Evolutionary conservation across 2,888 invertebrate species (phyloP).

Genomic region (Drosophila cyrtoloma): DNA sequence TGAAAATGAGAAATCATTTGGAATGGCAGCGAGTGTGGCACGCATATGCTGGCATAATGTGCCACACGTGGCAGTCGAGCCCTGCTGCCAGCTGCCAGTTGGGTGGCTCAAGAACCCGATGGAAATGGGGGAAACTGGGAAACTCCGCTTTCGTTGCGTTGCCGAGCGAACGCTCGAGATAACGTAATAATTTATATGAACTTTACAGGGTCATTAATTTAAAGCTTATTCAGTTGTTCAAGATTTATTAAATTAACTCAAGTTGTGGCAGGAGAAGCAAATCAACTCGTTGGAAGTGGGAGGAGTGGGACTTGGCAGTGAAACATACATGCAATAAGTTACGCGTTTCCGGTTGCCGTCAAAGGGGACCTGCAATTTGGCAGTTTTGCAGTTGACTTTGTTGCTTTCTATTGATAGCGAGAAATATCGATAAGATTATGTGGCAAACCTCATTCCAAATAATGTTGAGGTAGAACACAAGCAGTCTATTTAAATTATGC

Average conservation of each 20-base stretch:
- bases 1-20: conserved; percentile 78
- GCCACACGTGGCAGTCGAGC: conserved; percentile 53
- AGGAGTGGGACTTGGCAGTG: background rate
- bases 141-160: conserved; percentile 24
- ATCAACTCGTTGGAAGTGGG: background rate
- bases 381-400: conserved; percentile 7
- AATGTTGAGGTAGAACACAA: background rate
- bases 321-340: conserved; percentile 34
- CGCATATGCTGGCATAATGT: conserved; percentile 68
- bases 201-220: conserved; percentile 84
- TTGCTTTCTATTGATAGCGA: conserved; percentile 25
- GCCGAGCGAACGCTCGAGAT: conserved; percentile 54
- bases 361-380: background rate
- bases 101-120: conserved; percentile 14
- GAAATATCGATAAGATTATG: conserved; percentile 14
- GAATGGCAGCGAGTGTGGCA: conserved; percentile 42
- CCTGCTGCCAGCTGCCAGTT: conserved; percentile 50
- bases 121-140: background rate
- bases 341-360: conserved; percentile 10
- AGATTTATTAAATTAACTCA: conserved; percentile 85
- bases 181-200: conserved; percentile 83
- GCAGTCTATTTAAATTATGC: background rate
- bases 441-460: background rate
- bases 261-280: conserved; percentile 66
- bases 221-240: conserved; percentile 84